phyloP scores from a whole-genome alignment of 2,888 invertebrate genomes.

The Melieria omissa region DNA sequence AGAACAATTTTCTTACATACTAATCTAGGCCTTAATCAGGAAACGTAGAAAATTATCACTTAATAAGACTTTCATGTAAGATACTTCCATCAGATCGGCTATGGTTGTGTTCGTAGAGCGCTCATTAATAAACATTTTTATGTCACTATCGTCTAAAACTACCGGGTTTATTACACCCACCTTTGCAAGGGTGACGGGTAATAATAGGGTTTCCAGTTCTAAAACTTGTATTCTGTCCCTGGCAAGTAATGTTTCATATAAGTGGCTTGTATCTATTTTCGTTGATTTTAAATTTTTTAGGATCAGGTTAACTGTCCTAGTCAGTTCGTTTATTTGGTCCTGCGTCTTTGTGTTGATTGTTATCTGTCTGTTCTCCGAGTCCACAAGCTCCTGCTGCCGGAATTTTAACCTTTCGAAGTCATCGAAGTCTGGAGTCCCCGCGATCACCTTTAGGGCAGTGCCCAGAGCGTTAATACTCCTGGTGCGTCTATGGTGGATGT shows the following conservation, averaged over 20 bases:
- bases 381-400: slow-evolving; percentile 2
- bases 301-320: background rate
- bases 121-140: slow-evolving; percentile 19
- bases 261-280: background rate
- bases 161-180: slow-evolving; percentile 11
- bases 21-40: slow-evolving; percentile 27
- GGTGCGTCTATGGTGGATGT: slow-evolving; percentile 6
- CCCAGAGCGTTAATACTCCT: slow-evolving; percentile 5
- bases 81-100: slow-evolving; percentile 36
- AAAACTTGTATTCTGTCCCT: background rate
- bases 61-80: slow-evolving; percentile 25
- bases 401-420: background rate
- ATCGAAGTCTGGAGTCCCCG: slow-evolving; percentile 23
- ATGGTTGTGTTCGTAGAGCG: slow-evolving; percentile 33
- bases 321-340: slow-evolving; percentile 11
- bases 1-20: slow-evolving; percentile 29
- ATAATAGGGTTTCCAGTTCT: background rate
- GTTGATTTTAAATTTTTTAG: background rate
- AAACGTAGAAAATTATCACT: slow-evolving; percentile 24
- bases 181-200: slow-evolving; percentile 27
- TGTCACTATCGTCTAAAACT: slow-evolving; percentile 11
- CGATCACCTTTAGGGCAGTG: slow-evolving; percentile 7
- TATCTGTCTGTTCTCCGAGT: slow-evolving; percentile 16
- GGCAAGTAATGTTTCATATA: background rate
- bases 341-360: slow-evolving; percentile 7